These are phyloP conservation scores for Lagodon rhomboides DNA, from an alignment of 2,797 vertebrate species.

Conservation along the genomic window DNA sequence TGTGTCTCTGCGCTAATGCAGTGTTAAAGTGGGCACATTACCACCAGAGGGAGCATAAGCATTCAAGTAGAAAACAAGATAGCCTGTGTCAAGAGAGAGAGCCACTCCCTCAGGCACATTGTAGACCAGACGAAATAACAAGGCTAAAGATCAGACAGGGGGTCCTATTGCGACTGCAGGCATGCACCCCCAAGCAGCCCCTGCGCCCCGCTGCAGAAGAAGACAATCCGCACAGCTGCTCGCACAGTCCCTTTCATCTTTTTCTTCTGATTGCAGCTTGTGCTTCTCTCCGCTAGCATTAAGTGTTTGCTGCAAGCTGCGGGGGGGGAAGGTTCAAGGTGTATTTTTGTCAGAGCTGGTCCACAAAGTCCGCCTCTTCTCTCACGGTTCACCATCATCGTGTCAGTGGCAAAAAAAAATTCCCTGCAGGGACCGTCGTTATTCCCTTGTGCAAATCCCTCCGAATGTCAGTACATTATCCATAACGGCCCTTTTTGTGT, in stretches of 20 bases:
- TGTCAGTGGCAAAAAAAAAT: constrained; percentile 51
- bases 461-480: constrained; percentile 55
- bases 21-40: constrained; percentile 88
- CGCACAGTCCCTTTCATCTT: constrained; percentile 79
- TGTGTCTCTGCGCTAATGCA: constrained; percentile 82
- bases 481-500: constrained; percentile 41
- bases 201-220: constrained; percentile 56
- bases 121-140: constrained; percentile 83
- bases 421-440: constrained; percentile 52
- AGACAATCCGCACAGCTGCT: constrained; percentile 78
- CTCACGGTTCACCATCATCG: constrained; percentile 44
- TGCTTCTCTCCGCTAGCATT: constrained; percentile 63
- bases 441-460: constrained; percentile 47
- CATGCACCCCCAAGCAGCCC: constrained; percentile 70
- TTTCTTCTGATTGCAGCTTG: constrained; percentile 69
- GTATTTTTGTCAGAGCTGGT: constrained; percentile 61
- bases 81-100: constrained; percentile 83
- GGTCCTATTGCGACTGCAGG: constrained; percentile 81
- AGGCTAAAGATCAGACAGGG: constrained; percentile 83
- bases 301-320: constrained; percentile 67
- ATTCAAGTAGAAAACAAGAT: constrained; percentile 88
- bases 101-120: constrained; percentile 81
- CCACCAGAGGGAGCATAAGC: constrained; percentile 91
- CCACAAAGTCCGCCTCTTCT: constrained; percentile 57
- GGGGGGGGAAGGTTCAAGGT: constrained; percentile 65